These are phyloP conservation scores for Atherix ibis DNA, from an alignment of 2,888 invertebrate species.

Conservation along the genomic window DNA sequence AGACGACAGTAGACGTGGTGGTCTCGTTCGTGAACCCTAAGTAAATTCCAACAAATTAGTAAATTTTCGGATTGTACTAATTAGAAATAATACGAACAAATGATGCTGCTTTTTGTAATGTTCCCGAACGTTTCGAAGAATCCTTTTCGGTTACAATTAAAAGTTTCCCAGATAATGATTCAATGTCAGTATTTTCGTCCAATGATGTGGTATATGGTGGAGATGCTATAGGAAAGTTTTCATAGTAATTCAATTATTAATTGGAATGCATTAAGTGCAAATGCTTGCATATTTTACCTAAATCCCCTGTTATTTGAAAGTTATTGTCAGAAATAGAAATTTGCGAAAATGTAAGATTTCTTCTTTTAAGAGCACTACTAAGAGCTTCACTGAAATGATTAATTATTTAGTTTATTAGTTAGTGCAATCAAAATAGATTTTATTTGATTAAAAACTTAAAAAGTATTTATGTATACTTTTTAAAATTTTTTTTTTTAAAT, in stretches of 20 bases:
- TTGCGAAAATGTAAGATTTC: constrained; percentile 37
- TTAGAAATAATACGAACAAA: constrained; percentile 26
- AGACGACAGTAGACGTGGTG: constrained; percentile 29
- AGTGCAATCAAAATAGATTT: too few relatives aligned
- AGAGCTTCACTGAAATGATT: constrained; percentile 44
- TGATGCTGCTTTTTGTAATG: constrained; percentile 31
- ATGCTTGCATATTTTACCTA: too few relatives aligned
- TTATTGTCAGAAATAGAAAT: constrained; percentile 30
- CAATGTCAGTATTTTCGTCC: constrained; percentile 31
- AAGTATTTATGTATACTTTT: too few relatives aligned
- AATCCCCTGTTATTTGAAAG: too few relatives aligned
- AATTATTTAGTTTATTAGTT: too few relatives aligned
- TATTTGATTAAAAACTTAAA: too few relatives aligned
- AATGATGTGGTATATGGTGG: constrained; percentile 23
- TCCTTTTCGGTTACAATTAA: constrained; percentile 25
- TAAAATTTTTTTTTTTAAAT: too few relatives aligned
- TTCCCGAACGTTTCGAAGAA: constrained; percentile 18
- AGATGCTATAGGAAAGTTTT: constrained; percentile 16
- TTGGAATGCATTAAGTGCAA: too few relatives aligned
- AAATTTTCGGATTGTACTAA: background rate
- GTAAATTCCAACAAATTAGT: background rate
- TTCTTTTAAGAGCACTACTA: constrained; percentile 43
- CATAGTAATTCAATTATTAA: too few relatives aligned
- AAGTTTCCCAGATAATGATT: constrained; percentile 29
- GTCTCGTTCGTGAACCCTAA: constrained; percentile 28